phyloP scores from a whole-genome alignment of 1,140 invertebrate species.

The Drosophila pachea region DNA sequence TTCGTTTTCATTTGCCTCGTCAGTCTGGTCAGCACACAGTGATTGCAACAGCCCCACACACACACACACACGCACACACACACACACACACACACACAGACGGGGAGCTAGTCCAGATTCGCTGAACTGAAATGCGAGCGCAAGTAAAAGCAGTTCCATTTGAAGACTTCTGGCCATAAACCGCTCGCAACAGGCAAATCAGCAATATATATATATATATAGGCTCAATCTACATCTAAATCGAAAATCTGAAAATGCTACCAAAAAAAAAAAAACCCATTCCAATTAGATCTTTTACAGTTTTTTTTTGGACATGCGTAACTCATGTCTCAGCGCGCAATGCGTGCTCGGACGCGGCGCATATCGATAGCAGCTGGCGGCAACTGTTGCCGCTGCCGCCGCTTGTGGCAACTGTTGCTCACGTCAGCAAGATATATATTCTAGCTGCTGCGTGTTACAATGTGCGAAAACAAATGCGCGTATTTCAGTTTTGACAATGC shows the following conservation, averaged over 20 bases:
- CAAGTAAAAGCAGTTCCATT: slow-evolving; percentile 41
- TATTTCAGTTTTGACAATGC: slow-evolving; percentile 41
- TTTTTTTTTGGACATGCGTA: neutral
- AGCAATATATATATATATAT: neutral
- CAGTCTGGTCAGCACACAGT: slow-evolving; percentile 37
- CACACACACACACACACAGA: slow-evolving; percentile 8
- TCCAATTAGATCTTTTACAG: neutral
- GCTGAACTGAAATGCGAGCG: slow-evolving; percentile 38
- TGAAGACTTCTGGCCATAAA: neutral
- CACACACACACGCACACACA: slow-evolving; percentile 9
- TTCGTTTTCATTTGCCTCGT: slow-evolving; percentile 50
- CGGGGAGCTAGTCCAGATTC: too few relatives aligned
- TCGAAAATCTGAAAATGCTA: neutral
- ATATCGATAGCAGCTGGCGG: neutral
- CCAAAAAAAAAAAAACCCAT: neutral
- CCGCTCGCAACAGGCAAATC: neutral
- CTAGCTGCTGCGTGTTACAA: slow-evolving; percentile 30
- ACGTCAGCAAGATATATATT: slow-evolving; percentile 6
- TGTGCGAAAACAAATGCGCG: slow-evolving; percentile 60
- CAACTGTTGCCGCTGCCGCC: neutral
- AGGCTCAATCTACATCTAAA: too few relatives aligned
- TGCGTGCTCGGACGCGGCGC: neutral
- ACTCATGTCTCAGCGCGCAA: slow-evolving; percentile 3
- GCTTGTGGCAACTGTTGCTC: neutral
- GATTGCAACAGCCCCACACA: slow-evolving; percentile 48